phyloP scores from a whole-genome alignment of 2,113 vertebrate species.

The Eublepharis macularius region DNA sequence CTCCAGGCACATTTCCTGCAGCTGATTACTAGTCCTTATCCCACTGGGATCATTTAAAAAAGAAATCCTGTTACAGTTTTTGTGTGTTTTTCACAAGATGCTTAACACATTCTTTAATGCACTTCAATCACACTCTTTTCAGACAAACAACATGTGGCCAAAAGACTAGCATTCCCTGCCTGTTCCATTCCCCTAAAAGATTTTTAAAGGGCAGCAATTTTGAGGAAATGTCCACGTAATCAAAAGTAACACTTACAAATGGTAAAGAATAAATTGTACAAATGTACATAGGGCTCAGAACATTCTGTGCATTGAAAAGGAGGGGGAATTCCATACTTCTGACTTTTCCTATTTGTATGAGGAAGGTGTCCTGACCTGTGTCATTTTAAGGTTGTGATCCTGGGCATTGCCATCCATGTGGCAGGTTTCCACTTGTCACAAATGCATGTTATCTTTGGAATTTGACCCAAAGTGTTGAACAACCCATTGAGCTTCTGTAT shows the following conservation, averaged over 20 bases:
- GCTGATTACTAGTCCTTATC: neutral
- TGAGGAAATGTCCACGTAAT: neutral
- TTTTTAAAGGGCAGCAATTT: neutral
- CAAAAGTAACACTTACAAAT: neutral
- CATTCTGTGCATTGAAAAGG: neutral
- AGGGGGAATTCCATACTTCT: neutral
- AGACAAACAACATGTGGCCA: neutral
- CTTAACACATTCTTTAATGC: constrained; percentile 4
- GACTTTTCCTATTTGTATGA: neutral
- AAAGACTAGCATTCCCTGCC: neutral
- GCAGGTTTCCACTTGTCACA: neutral
- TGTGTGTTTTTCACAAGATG: neutral
- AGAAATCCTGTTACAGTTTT: neutral
- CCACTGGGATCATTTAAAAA: neutral
- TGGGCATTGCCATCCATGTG: neutral
- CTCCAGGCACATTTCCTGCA: rapidly evolving
- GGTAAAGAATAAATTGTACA: neutral
- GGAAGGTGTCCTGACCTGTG: neutral
- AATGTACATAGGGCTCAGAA: neutral
- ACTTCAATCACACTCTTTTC: constrained; percentile 2
- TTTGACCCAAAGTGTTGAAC: neutral
- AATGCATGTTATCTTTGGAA: neutral
- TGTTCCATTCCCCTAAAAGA: neutral
- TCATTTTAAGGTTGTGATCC: neutral
- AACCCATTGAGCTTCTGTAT: neutral